Conservation (phyloP, 1,140 invertebrate genomes). For the Gyrodactylus bullatarudis region DNA sequence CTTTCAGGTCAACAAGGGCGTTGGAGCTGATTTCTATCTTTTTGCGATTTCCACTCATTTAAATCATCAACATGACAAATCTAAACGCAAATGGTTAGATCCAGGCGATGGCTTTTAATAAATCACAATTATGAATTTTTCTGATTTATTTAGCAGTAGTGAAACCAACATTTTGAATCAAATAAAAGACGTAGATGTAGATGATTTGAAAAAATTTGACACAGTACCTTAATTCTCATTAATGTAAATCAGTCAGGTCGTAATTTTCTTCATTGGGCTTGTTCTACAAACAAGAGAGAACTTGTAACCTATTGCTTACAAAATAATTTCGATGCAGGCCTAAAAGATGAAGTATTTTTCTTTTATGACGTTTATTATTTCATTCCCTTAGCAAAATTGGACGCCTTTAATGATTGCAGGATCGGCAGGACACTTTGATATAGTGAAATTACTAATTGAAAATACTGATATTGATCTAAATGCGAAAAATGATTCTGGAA, state of each 20-base stretch:
- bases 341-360: background rate
- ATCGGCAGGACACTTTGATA: background rate
- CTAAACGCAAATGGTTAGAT: no score
- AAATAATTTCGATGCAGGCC: background rate
- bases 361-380: background rate
- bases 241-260: background rate
- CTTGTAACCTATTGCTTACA: background rate
- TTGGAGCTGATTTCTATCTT: background rate
- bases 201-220: no score
- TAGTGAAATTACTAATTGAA: background rate
- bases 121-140: no score
- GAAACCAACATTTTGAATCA: no score
- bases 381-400: background rate
- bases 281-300: background rate
- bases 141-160: no score
- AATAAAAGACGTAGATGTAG: no score
- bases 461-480: background rate
- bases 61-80: no score
- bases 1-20: background rate
- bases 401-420: background rate
- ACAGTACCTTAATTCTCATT: no score
- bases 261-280: background rate
- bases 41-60: background rate
- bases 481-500: background rate
- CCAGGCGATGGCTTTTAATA: no score